These are phyloP conservation scores for Anseranas semipalmata DNA, from an alignment of 2,113 vertebrate species.

Conservation along the genomic window DNA sequence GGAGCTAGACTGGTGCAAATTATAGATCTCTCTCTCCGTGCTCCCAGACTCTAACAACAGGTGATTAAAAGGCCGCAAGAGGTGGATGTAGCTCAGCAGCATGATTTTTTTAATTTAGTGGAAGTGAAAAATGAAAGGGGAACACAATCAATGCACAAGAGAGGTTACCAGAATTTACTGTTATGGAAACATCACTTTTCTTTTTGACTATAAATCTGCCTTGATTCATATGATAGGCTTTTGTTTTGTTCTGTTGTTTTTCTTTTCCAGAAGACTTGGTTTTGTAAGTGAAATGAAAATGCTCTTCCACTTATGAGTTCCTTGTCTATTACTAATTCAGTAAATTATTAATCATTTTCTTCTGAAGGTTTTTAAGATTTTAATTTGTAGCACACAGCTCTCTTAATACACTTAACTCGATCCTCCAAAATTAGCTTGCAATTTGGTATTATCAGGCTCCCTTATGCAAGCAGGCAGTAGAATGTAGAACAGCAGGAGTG, in stretches of 20 bases:
- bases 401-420: conserved; percentile 22
- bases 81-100: not conserved
- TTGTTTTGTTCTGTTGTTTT: not conserved
- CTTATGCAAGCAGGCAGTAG: conserved; percentile 13
- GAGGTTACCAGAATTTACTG: conserved; percentile 25
- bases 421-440: conserved; percentile 59
- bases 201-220: not conserved
- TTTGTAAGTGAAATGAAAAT: conserved; percentile 42
- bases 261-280: not conserved
- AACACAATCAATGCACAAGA: not conserved
- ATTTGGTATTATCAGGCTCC: conserved; percentile 55
- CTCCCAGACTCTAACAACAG: not conserved
- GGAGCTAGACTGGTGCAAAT: not conserved
- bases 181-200: conserved; percentile 27
- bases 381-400: conserved; percentile 32
- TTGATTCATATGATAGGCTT: not conserved
- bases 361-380: conserved; percentile 43
- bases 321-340: not conserved
- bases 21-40: not conserved
- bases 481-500: conserved; percentile 5
- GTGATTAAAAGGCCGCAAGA: conserved; percentile 5
- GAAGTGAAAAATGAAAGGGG: conserved; percentile 4
- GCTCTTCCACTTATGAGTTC: not conserved
- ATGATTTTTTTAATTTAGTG: conserved; percentile 1
- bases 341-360: conserved; percentile 34